Base-by-base conservation (phyloP, 1,140 invertebrate species). In the Protaetia brevitarsis region DNA sequence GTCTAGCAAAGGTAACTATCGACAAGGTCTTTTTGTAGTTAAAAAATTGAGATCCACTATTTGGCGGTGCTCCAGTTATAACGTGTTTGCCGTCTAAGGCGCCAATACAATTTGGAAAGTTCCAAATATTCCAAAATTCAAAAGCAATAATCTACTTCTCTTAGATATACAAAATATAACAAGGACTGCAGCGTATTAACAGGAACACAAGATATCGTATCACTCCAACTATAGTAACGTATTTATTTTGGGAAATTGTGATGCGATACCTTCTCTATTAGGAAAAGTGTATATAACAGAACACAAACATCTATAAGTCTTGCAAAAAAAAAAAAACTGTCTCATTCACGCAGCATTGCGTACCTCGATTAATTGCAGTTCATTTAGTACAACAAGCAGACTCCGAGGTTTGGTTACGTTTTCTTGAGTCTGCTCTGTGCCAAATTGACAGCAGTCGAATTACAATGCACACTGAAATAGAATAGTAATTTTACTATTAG, bases 1-100 rank as follows among this genome's bases (percentile, higher is more conserved):
- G 78, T 10, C 79, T 27, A 6, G 74, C 79, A 51, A 82, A 68
- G 8, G 82, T 65, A 28, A 82, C 79, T n/a, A 81, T 74, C 28
- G 76, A 78, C 66, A 76, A 79, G 29, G 65, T 76, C 2, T 70
- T 62, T 61, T 83, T 82, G 58, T 82, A 81, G 69, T 83, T 83
- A 58, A 72, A 79, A 74, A 68, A 83, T 6, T 69, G 28, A 13
- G 72, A 68, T 26, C 80, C 79, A 66, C 68, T 69, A 37, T 74
- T 70, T 16, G 63, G 1, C n/a, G 80, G 78, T 2, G 62, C 62
- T 63, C 70, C 51, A 56, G 81, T 77, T 5, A 63, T 37, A 7
- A 82, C 64, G 63, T 83, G 80, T 66, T 81, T 82, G 0, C 80
- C 78, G 69, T 83, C 81, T 4, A 80, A 69, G 10, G 79, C 75